Percentiles rank a stretch among this genome's conserved stretches.
Conservation (phyloP, 2,888 invertebrate genomes). For the Eustalomyia histrio region DNA sequence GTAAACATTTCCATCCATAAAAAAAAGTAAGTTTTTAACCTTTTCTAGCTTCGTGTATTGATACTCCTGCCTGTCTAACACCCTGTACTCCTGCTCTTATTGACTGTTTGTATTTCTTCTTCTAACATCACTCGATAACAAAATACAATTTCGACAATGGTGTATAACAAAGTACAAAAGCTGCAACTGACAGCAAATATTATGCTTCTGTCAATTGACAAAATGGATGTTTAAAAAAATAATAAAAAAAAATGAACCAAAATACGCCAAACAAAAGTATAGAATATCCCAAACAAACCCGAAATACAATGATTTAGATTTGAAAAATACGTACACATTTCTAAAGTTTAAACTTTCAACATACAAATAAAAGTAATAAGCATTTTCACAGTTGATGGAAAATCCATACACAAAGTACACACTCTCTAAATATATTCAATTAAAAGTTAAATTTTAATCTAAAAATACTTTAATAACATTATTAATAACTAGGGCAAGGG, state of each 20-base stretch:
- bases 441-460: no score
- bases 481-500: no score
- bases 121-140: conserved; percentile 38
- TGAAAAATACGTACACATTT: not conserved
- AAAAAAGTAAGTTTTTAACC: conserved; percentile 51
- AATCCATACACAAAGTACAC: no score
- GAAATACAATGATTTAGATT: not conserved
- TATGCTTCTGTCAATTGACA: conserved; percentile 78
- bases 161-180: conserved; percentile 69
- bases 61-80: conserved; percentile 7
- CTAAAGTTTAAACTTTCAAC: conserved; percentile 6
- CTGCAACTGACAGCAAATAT: conserved; percentile 80
- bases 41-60: conserved; percentile 40
- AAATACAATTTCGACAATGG: conserved; percentile 67
- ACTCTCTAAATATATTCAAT: no score
- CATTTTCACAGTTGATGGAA: conserved; percentile 1
- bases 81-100: conserved; percentile 1
- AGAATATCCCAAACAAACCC: not conserved
- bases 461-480: no score
- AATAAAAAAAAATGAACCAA: no score
- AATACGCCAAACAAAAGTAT: conserved; percentile 14
- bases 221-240: conserved; percentile 75
- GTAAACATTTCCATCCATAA: conserved; percentile 45
- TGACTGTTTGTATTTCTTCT: not conserved
- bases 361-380: conserved; percentile 3